Evolutionary conservation across 2,888 invertebrate species (phyloP), one percentile per base, ranked within the genome.

Genomic region (Agriotes lineatus): DNA sequence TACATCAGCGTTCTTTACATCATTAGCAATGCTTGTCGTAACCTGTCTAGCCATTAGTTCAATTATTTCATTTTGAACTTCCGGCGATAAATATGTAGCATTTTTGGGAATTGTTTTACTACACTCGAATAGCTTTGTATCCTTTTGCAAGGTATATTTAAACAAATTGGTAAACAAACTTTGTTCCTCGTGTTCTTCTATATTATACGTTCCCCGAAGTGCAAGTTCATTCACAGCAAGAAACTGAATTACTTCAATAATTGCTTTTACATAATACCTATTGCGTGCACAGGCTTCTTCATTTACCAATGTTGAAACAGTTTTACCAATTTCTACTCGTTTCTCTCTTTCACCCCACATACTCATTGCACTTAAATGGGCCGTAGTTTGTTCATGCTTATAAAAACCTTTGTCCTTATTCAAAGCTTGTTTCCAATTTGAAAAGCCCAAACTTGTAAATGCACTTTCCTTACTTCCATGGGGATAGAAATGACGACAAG

Each of bases 141-240:
- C 35, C 33, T 58, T 45, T 30, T 5, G 30, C 20, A 57, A 52
- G 12, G 59, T 58, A 44, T 60, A 56, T 37, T 67, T 19, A 54
- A 67, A 67, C 1, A 52, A 12, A 37, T 56, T 67, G 14, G 33
- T 22, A 54, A 67, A 67, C 45, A 60, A 44, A 37, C 66, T 48
- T 22, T 67, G 16, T 54, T 59, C 66, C 18, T 66, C 30, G 42
- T 67, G 45, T 60, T 67, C 54, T 12, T 67, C 54, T n/a, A 44
- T 45, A 14, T 35, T 35, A 22, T 50, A 67, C 45, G 50, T 48
- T 37, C 67, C 50, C 19, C 67, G 33, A 9, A 67, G 48, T 87
- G 48, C 75, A 87, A 65, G 82, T 88, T 71, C 74, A 35, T 67
- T 67, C 7, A 60, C 22, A 44, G 54, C 45, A 3, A 66, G 35